Evolutionary conservation across 2,797 vertebrate genomes (phyloP), one percentile per base, ranked within the genome.

Genomic region (Anguilla marmorata): DNA sequence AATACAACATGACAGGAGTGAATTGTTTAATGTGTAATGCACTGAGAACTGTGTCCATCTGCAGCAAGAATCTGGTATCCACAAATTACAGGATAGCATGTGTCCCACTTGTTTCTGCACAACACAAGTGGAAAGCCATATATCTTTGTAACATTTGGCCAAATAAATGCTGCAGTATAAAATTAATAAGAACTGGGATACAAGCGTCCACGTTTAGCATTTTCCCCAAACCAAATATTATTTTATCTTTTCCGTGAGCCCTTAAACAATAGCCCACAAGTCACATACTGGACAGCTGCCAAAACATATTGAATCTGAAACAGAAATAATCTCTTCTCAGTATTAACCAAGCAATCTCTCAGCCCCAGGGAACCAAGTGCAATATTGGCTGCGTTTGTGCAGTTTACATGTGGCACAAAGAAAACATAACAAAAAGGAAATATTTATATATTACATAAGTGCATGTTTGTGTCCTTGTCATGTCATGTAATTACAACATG

Each of bases 291-390:
- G 91, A 92, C 90, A 91, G 92, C 93, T 93, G 93, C 93, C 94
- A 94, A 48, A 54, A 84, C 87, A 86, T 54, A 87, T 90, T 87
- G 87, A 92, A 92, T 90, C 90, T 84, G 90, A 91, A 89, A 92
- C 90, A 93, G 90, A 91, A 93, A 94, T 94, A 93, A 95, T 94
- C 93, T 93, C 91, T 91, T 93, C 69, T 89, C 76, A 87, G 90
- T 91, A 93, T 94, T 93, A 94, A 92, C 90, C 24, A 84, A 93
- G 92, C 89, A 92, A 92, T 94, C 91, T 88, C 88, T 12, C 89
- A 87, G 91, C 93, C 91, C 85, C 48, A 66, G 91, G 92, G 91
- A 92, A 88, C 86, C 89, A 83, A 74, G 88, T 87, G 90, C 90
- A 88, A 91, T 88, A 93, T 58, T 91, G 93, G 89, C 86, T 30